These are phyloP conservation scores for Zosterops pallidus DNA, from an alignment of 2,113 vertebrate genomes.

Conservation along the genomic window DNA sequence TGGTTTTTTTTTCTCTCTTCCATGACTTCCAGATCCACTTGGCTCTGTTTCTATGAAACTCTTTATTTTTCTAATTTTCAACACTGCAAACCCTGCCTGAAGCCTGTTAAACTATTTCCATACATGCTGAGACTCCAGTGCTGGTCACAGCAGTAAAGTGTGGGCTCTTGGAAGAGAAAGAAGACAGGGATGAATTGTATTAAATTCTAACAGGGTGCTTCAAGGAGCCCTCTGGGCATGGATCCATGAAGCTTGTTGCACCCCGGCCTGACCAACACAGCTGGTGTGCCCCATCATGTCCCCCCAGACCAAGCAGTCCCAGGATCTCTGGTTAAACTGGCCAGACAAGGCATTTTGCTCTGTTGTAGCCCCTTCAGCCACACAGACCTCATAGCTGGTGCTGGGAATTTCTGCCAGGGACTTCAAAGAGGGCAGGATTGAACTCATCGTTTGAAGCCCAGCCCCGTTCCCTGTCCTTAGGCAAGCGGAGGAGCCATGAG, in stretches of 20 bases:
- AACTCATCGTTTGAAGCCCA: slow-evolving; percentile 6
- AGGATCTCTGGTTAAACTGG: neutral
- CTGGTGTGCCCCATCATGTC: no score
- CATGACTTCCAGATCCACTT: neutral
- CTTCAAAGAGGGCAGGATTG: slow-evolving; percentile 61
- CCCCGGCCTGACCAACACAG: neutral
- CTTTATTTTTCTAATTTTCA: neutral
- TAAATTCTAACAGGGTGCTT: neutral
- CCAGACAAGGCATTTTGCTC: neutral
- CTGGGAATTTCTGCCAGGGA: slow-evolving; percentile 33
- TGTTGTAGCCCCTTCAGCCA: neutral
- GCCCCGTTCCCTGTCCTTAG: slow-evolving; percentile 25
- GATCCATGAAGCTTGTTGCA: neutral
- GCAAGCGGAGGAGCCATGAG: slow-evolving; percentile 45
- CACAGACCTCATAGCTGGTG: neutral
- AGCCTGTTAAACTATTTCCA: neutral
- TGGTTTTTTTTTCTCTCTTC: neutral
- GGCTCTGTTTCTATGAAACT: neutral
- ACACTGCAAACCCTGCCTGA: neutral
- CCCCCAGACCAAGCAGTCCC: neutral
- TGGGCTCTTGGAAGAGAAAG: neutral
- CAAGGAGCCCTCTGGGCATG: neutral
- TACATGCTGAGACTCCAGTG: accelerated
- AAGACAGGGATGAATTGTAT: neutral
- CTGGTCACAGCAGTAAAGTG: neutral